Percentiles rank a stretch among this genome's conserved stretches.
phyloP scores from a whole-genome alignment of 2,113 vertebrate species.

The Limanda limanda region DNA sequence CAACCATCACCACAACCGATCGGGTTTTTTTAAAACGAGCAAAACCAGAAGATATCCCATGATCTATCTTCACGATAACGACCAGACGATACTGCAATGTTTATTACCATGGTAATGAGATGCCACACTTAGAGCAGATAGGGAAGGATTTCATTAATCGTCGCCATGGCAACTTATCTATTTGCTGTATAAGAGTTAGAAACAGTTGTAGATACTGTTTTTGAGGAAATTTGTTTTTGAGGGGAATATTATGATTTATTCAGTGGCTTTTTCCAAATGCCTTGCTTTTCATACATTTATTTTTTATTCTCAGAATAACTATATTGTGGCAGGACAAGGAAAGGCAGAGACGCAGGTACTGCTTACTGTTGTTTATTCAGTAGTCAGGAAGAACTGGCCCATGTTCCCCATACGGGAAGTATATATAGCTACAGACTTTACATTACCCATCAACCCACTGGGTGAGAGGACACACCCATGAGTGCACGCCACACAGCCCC shows the following conservation, averaged over 20 bases:
- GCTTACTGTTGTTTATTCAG: no score
- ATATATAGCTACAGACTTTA: no score
- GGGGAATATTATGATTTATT: conserved; percentile 60
- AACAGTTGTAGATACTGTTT: conserved; percentile 26
- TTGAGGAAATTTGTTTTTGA: background rate
- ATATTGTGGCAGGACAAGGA: no score
- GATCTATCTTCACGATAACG: conserved; percentile 59
- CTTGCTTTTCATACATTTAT: background rate
- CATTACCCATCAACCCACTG: no score
- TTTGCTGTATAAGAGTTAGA: conserved; percentile 26
- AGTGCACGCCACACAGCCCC: no score
- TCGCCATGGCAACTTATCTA: conserved; percentile 55
- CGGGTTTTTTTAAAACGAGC: background rate
- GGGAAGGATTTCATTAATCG: conserved; percentile 47
- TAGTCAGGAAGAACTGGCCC: no score
- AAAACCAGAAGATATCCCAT: conserved; percentile 46
- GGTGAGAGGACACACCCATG: no score
- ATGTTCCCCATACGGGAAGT: no score
- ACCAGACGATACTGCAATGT: conserved; percentile 29
- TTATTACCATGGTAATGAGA: conserved; percentile 70
- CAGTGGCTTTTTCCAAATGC: conserved; percentile 34
- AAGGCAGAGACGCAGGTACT: no score
- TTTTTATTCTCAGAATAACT: conserved; percentile 36
- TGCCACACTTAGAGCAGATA: conserved; percentile 50
- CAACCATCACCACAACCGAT: background rate